Percentiles rank a stretch among this genome's conserved stretches.
Conservation (phyloP, 2,113 vertebrate genomes). For the Xerus inauris region DNA sequence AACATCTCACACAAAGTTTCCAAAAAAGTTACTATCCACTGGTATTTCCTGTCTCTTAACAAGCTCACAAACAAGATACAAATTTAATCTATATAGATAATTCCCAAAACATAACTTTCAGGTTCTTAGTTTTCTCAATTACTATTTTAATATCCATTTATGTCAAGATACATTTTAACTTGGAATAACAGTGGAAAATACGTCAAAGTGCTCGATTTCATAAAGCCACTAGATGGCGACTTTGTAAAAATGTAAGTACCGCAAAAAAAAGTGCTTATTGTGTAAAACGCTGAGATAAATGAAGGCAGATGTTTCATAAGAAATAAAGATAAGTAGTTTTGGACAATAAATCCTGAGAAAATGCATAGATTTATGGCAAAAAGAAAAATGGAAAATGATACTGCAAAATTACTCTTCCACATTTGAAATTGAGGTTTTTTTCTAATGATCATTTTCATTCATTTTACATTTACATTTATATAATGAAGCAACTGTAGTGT, state of each 20-base stretch:
- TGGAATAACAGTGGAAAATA: neutral
- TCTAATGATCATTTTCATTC: conserved; percentile 21
- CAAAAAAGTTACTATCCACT: neutral
- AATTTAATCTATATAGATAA: neutral
- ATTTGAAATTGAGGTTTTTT: conserved; percentile 3
- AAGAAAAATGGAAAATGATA: conserved; percentile 39
- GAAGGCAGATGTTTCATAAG: conserved; percentile 1
- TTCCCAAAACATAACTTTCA: neutral
- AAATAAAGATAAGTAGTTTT: conserved; percentile 31
- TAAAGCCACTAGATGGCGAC: conserved; percentile 84
- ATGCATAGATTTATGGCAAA: neutral
- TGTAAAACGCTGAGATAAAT: neutral
- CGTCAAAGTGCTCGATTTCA: conserved; percentile 41
- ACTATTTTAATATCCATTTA: neutral
- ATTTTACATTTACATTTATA: neutral
- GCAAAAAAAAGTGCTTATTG: neutral
- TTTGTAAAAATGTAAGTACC: conserved; percentile 53
- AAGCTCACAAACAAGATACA: neutral
- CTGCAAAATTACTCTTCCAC: neutral
- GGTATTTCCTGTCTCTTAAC: neutral
- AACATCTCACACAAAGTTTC: neutral
- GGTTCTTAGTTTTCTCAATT: conserved; percentile 14
- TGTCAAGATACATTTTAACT: conserved; percentile 5
- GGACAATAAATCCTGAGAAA: neutral
- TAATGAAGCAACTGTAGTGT: neutral